These are phyloP conservation scores for Diachasma alloeum DNA, from an alignment of 1,140 invertebrate genomes.

Conservation along the genomic window DNA sequence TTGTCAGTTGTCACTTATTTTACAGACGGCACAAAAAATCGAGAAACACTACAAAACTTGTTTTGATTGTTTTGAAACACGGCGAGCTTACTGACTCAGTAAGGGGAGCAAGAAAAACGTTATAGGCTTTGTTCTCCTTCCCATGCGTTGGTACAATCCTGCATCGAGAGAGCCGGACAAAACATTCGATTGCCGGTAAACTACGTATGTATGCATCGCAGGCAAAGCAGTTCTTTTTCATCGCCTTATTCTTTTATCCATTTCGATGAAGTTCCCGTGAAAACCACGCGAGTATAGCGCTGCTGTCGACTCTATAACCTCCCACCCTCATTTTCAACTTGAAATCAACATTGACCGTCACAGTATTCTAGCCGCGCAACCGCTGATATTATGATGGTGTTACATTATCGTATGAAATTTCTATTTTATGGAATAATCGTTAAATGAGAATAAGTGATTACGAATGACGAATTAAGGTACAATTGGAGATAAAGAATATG, in stretches of 20 bases:
- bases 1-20: no score
- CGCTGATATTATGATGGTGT: constrained; percentile 13
- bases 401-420: neutral
- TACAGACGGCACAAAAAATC: no score
- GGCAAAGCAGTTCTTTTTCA: no score
- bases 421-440: neutral
- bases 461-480: constrained; percentile 31
- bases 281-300: neutral
- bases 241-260: neutral
- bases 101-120: no score
- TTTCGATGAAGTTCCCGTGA: neutral
- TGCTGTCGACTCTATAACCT: constrained; percentile 7
- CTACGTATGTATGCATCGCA: no score
- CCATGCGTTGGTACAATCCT: no score
- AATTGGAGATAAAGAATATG: constrained; percentile 40
- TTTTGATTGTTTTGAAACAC: no score
- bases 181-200: no score
- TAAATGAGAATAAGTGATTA: neutral
- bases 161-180: no score
- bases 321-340: constrained; percentile 54
- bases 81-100: no score
- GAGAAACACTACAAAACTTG: no score
- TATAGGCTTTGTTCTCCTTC: no score
- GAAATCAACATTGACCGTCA: constrained; percentile 60
- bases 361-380: constrained; percentile 26